phyloP scores from a whole-genome alignment of 2,113 vertebrate genomes.

The Leucoraja erinaceus region DNA sequence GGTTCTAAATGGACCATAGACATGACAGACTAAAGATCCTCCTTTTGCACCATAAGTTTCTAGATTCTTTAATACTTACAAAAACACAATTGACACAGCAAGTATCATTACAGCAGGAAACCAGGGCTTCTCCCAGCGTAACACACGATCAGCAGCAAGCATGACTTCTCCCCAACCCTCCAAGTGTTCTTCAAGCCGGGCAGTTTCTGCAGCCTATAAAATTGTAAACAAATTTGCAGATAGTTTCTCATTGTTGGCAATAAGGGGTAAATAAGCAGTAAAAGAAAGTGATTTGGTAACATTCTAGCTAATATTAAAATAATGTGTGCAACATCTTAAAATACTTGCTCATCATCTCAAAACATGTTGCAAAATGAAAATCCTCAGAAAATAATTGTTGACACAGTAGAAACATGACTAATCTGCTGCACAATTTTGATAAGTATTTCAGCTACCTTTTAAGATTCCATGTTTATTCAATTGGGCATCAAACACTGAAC shows the following conservation, averaged over 20 bases:
- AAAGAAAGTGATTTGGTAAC: neutral
- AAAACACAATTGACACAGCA: constrained; percentile 71
- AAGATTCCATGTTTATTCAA: too few species aligned
- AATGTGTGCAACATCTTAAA: neutral
- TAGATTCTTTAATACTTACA: constrained; percentile 66
- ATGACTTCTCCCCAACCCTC: constrained; percentile 97
- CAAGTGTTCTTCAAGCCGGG: constrained; percentile 87
- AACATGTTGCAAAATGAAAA: neutral
- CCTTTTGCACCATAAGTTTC: too few species aligned
- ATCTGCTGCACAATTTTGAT: too few species aligned
- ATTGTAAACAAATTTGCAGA: constrained; percentile 35
- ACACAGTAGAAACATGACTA: neutral
- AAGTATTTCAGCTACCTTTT: neutral
- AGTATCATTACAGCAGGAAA: constrained; percentile 77
- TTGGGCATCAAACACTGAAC: too few species aligned
- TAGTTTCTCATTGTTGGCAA: neutral
- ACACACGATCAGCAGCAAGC: constrained; percentile 74
- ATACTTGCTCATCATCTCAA: neutral
- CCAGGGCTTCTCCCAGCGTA: constrained; percentile 92
- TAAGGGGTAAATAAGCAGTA: neutral
- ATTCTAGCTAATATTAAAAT: neutral
- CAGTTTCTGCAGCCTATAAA: constrained; percentile 79
- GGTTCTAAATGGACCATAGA: too few species aligned
- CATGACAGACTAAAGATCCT: too few species aligned
- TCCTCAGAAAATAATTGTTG: neutral